Conservation (phyloP, 2,797 vertebrate genomes). For the Tamandua tetradactyla region DNA sequence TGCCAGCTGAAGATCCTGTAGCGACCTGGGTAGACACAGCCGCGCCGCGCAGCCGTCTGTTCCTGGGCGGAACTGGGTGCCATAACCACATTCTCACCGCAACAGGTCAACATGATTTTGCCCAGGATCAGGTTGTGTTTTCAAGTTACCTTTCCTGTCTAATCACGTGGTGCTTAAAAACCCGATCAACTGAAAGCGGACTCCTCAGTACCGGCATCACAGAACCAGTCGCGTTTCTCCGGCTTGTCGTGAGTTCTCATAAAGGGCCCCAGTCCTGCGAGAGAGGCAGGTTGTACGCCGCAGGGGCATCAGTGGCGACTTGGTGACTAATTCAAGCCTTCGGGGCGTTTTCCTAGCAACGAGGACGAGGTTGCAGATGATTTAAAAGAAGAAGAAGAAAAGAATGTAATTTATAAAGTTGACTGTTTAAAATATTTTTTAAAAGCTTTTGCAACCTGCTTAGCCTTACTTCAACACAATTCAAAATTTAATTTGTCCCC, state of each 20-base stretch:
- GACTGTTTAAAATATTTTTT: background rate
- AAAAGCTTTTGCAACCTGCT: constrained; percentile 21
- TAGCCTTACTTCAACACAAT: background rate
- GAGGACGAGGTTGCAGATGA: background rate
- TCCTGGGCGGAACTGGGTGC: constrained; percentile 19
- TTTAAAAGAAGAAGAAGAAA: background rate
- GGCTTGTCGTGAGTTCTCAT: background rate
- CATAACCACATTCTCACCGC: background rate
- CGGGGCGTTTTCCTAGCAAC: background rate
- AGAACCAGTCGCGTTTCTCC: background rate
- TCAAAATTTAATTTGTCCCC: background rate
- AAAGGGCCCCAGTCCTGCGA: background rate
- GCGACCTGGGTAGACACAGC: constrained; percentile 23
- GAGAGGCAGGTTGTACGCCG: too few relatives aligned
- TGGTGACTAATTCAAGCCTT: background rate
- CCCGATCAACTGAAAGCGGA: background rate
- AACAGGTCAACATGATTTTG: constrained; percentile 55
- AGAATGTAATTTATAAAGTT: background rate
- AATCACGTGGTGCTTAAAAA: background rate
- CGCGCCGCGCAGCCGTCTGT: background rate
- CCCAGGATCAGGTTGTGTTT: constrained; percentile 51
- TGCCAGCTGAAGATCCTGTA: constrained; percentile 6
- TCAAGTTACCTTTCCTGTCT: constrained; percentile 13
- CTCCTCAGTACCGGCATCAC: background rate
- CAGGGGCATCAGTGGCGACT: background rate